Percentiles rank a stretch among this genome's conserved stretches.
phyloP scores from a whole-genome alignment of 2,888 invertebrate species.

The Mythimna lalbum region DNA sequence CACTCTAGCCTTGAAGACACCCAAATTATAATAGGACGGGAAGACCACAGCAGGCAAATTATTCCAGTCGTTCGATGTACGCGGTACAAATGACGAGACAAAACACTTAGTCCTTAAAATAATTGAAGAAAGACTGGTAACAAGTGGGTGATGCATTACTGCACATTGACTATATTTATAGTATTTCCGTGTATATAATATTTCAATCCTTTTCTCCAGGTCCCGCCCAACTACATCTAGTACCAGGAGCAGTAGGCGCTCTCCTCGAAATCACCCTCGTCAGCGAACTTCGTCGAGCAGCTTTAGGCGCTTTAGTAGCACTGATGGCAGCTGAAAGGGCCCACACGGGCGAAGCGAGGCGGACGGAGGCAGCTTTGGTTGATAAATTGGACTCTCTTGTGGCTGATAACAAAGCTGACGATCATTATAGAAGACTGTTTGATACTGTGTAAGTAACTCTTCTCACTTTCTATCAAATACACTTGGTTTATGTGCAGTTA shows the following conservation, averaged over 20 bases:
- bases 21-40: no score
- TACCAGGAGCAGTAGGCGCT: slow-evolving; percentile 98
- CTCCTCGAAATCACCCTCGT: slow-evolving; percentile 98
- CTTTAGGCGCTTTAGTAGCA: slow-evolving; percentile 97
- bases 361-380: slow-evolving; percentile 98
- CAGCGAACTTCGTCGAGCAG: slow-evolving; percentile 96
- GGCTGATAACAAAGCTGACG: slow-evolving; percentile 98
- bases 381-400: slow-evolving; percentile 98
- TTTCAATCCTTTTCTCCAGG: slow-evolving; percentile 81
- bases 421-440: slow-evolving; percentile 97
- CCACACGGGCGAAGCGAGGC: slow-evolving; percentile 95
- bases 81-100: no score
- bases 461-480: no score
- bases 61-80: no score
- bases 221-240: slow-evolving; percentile 96
- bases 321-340: slow-evolving; percentile 98
- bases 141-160: no score
- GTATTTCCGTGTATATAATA: neutral
- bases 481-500: no score
- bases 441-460: slow-evolving; percentile 96
- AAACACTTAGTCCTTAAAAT: no score
- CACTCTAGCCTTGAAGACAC: no score
- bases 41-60: no score
- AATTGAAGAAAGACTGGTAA: no score
- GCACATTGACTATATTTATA: no score